phyloP scores from a whole-genome alignment of 2,113 vertebrate species.

The Siphamia tubifer region DNA sequence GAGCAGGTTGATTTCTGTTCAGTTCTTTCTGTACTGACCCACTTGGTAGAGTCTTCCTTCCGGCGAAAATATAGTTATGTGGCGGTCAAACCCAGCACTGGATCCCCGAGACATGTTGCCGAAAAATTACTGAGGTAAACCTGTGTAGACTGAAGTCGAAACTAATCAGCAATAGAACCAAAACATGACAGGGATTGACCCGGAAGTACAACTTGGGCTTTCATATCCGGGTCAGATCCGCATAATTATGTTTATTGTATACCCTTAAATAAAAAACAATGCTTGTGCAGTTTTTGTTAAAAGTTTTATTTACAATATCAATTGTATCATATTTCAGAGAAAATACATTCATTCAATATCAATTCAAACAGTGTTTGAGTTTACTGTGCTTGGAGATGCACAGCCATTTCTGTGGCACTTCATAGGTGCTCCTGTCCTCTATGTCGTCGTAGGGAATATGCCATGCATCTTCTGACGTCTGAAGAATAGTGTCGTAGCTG shows the following conservation, averaged over 20 bases:
- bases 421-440: slow-evolving; percentile 82
- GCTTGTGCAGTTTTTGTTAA: not conserved
- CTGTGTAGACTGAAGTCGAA: not conserved
- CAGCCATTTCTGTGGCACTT: slow-evolving; percentile 91
- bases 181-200: slow-evolving; percentile 12
- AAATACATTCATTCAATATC: no score
- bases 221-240: slow-evolving; percentile 6
- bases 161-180: slow-evolving; percentile 4
- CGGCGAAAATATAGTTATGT: slow-evolving; percentile 94
- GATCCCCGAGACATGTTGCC: slow-evolving; percentile 89
- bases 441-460: slow-evolving; percentile 91
- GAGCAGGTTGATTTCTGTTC: slow-evolving; percentile 37
- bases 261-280: no score
- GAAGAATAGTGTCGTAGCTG: slow-evolving; percentile 88
- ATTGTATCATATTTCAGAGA: no score
- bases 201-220: not conserved
- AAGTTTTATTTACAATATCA: slow-evolving; percentile 42
- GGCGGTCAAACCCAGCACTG: slow-evolving; percentile 92
- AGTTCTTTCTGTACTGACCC: slow-evolving; percentile 78
- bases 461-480: slow-evolving; percentile 86
- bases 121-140: not conserved
- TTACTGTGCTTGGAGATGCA: slow-evolving; percentile 80
- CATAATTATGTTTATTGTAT: no score
- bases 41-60: slow-evolving; percentile 96
- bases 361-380: no score